phyloP scores from a whole-genome alignment of 2,888 invertebrate species.

The Andrena marginata region DNA sequence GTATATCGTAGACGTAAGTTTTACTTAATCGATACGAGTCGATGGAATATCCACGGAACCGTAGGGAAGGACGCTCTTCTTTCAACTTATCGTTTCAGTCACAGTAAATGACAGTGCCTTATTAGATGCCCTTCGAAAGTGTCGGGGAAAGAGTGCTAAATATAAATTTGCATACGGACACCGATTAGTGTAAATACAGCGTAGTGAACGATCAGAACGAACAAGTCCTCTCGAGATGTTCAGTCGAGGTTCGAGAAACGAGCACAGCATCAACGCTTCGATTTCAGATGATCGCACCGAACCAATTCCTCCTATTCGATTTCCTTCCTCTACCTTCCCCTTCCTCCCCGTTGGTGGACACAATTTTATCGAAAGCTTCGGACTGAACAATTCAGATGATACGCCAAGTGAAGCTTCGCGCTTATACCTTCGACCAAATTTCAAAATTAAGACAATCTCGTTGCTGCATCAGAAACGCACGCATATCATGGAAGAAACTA shows the following conservation, averaged over 20 bases:
- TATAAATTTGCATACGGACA: conserved; percentile 55
- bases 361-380: background rate
- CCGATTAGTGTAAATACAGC: conserved; percentile 61
- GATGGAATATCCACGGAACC: conserved; percentile 55
- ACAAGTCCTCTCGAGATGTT: conserved; percentile 20
- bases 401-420: background rate
- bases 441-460: conserved; percentile 27
- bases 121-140: conserved; percentile 71
- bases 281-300: conserved; percentile 12
- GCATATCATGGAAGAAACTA: conserved; percentile 23
- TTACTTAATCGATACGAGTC: conserved; percentile 45
- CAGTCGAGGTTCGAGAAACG: conserved; percentile 7
- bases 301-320: conserved; percentile 30
- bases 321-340: background rate
- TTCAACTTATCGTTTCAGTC: conserved; percentile 69
- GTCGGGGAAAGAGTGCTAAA: conserved; percentile 71
- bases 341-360: background rate
- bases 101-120: conserved; percentile 75
- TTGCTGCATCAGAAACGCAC: conserved; percentile 3
- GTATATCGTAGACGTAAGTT: conserved; percentile 60
- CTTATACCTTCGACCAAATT: background rate
- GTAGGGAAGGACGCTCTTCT: conserved; percentile 51
- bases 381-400: too few relatives aligned
- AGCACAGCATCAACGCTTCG: background rate
- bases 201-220: conserved; percentile 27